phyloP scores from a whole-genome alignment of 2,888 invertebrate genomes.

The Mellilla xanthometata region DNA sequence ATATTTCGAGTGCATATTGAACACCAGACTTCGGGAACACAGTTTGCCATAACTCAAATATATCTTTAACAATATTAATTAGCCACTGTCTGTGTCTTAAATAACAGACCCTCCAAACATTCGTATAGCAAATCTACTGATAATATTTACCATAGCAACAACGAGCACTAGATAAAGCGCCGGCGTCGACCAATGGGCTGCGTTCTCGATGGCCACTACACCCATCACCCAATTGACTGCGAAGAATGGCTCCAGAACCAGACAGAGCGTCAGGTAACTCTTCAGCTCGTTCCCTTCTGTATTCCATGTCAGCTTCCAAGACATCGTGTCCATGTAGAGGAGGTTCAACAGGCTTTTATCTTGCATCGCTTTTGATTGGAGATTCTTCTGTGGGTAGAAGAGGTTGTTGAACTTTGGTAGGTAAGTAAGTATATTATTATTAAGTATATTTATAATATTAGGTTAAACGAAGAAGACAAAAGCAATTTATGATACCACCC shows the following conservation, averaged over 20 bases:
- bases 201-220: constrained; percentile 87
- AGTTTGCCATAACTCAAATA: too few species aligned
- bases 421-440: too few species aligned
- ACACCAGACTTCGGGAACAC: too few species aligned
- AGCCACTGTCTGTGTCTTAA: too few species aligned
- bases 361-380: constrained; percentile 46
- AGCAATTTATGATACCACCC: too few species aligned
- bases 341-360: constrained; percentile 65
- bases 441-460: too few species aligned
- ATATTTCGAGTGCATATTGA: too few species aligned
- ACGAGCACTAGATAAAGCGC: constrained; percentile 82
- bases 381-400: constrained; percentile 39
- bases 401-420: too few species aligned
- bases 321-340: constrained; percentile 73
- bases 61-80: too few species aligned
- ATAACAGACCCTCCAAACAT: too few species aligned
- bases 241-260: constrained; percentile 87
- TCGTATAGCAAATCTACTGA: too few species aligned
- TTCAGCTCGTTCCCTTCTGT: constrained; percentile 82
- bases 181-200: constrained; percentile 83
- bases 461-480: too few species aligned
- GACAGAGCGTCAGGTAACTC: constrained; percentile 83
- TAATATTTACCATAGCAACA: constrained; percentile 82
- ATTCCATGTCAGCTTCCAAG: constrained; percentile 72
- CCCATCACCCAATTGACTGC: constrained; percentile 89